Percentiles rank a stretch among this genome's conserved stretches.
These are phyloP conservation scores for Scatophagus argus DNA, from an alignment of 2,113 vertebrate species.

Conservation along the genomic window DNA sequence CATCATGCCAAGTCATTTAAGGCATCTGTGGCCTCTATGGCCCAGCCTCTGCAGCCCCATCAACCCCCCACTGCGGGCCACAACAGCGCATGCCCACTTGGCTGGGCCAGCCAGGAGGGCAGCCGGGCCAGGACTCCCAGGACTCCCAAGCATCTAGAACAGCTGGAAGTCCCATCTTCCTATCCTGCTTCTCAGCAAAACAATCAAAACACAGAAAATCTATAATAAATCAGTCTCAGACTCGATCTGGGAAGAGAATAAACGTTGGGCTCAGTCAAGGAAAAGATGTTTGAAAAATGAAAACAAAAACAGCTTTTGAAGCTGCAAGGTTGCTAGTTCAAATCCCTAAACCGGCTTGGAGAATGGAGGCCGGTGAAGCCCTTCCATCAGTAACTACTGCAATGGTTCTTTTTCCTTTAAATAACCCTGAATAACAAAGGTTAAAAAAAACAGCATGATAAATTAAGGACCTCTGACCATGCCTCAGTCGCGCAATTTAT, in stretches of 20 bases:
- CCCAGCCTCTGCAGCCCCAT: conserved; percentile 78
- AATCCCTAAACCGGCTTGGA: neutral
- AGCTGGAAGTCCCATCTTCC: conserved; percentile 80
- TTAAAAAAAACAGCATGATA: conserved; percentile 23
- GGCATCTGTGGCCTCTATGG: conserved; percentile 84
- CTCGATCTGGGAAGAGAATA: conserved; percentile 61
- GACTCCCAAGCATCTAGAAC: conserved; percentile 78
- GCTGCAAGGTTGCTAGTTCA: conserved; percentile 8
- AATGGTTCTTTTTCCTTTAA: neutral
- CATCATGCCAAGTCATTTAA: conserved; percentile 85
- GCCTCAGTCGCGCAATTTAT: conserved; percentile 22
- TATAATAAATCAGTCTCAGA: conserved; percentile 76
- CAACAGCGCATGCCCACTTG: conserved; percentile 78
- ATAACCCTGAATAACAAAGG: conserved; percentile 15
- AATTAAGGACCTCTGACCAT: conserved; percentile 7
- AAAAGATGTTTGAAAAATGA: conserved; percentile 53
- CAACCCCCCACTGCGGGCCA: conserved; percentile 78
- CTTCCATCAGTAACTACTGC: neutral
- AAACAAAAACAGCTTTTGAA: conserved; percentile 35
- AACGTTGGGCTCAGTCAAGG: conserved; percentile 24
- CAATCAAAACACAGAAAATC: conserved; percentile 79
- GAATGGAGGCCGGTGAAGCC: neutral
- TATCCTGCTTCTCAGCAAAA: conserved; percentile 75
- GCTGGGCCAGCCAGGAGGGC: conserved; percentile 74
- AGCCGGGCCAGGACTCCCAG: conserved; percentile 75